phyloP scores from a whole-genome alignment of 2,797 vertebrate genomes.

The Nyctalus aviator region DNA sequence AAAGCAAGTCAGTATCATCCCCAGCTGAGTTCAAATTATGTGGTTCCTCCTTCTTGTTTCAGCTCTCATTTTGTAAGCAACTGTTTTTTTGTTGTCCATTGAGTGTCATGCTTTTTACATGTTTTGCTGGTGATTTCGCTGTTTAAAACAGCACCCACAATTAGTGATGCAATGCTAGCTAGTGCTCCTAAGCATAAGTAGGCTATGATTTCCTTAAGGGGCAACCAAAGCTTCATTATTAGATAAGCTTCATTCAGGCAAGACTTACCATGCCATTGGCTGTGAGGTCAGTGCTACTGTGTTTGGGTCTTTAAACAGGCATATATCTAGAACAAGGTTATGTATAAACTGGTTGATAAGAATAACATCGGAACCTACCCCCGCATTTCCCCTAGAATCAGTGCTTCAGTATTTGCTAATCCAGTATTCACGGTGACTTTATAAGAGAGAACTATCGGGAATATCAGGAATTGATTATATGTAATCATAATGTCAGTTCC shows the following conservation, averaged over 20 bases:
- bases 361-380: background rate
- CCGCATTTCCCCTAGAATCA: background rate
- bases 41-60: background rate
- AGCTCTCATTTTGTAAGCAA: background rate
- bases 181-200: background rate
- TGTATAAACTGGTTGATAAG: background rate
- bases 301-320: background rate
- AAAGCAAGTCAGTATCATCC: background rate
- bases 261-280: background rate
- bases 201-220: background rate
- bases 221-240: slow-evolving; percentile 3
- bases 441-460: background rate
- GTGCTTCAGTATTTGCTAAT: background rate
- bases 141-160: background rate
- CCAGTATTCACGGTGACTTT: background rate
- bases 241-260: background rate
- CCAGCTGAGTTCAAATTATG: background rate
- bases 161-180: background rate
- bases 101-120: background rate
- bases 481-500: background rate
- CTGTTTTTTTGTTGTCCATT: background rate
- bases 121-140: background rate
- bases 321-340: background rate
- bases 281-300: background rate
- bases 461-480: background rate